Evolutionary conservation across 2,888 invertebrate genomes (phyloP), one percentile per base, ranked within the genome.

Genomic region (Apamea monoglypha): DNA sequence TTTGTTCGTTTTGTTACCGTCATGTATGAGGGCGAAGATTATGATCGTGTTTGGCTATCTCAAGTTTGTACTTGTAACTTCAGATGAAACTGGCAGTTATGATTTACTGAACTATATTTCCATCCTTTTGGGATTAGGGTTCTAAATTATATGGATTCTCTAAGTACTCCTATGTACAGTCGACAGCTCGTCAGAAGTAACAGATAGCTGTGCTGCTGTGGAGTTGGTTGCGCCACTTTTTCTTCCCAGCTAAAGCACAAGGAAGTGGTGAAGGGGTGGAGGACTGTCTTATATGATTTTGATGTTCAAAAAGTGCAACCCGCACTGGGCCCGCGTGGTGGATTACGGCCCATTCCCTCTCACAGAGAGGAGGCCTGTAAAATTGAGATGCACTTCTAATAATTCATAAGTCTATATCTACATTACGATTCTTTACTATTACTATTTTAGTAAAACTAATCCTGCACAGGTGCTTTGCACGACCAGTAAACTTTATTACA

Each of bases 401-500:
- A 7, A 12, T 82, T 72, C 40, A 0, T 40, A 44, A 12, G 56
- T 82, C 69, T 73, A 61, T 63, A n/a, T 16, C 12, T 71, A 56
- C 53, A 5, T 14, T 40, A 67, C n/a, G 14, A 70, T 74, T 74
- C 21, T 29, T 68, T 40, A 32, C n/a, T 67, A n/a, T 29, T 47
- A 44, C 16, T 18, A 36, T 56, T 80, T 59, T 25, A 47, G 36
- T 68, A n/a, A 21, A 64, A 64, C 44, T 36, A 50, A 83, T 40
- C 50, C 59, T 1, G 64, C 16, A 66, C 84, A 84, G 76, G 76
- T 83, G 84, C 47, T 63, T 64, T 47, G 1, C 16, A 44, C 59
- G 50, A 75, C 36, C 50, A 36, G 67, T 1, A 59, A 36, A 44
- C 14, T 61, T 61, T 25, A 50, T 59, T 59, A 63, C 16, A 66